Evolutionary conservation across 1,140 invertebrate species (phyloP), one percentile per base, ranked within the genome.

Genomic region (Drosophila lacertosa): DNA sequence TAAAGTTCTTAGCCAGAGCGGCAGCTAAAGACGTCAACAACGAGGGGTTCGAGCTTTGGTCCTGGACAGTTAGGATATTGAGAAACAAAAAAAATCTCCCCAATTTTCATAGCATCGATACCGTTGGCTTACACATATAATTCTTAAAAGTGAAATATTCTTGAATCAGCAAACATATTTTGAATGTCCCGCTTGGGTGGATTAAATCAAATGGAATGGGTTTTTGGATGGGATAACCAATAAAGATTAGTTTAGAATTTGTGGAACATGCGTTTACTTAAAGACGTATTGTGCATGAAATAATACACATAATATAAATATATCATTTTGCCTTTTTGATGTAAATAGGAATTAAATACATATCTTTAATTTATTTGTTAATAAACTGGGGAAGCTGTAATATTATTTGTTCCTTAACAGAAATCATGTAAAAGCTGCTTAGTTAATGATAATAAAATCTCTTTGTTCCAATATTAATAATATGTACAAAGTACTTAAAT

Each of bases 91-190:
- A 10, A 37, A 48, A 32, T 15, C 18, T 64, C 45, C 53, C 22
- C 59, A 84, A 81, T 84, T 66, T 76, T 44, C 24, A 66, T 64
- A 59, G 58, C 72, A 77, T 73, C 53, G 44, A 65, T 70, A 58
- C 24, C 59, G 32, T 40, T 40, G 58, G 13, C 29, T 51, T 20
- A 60, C 40, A 60, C 51, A 55, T 53, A 48, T 62, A 72, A 29
- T 48, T 53, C 75, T 86, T 66, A 66, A 74, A 83, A 64, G 57
- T 60, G 53, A 69, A 69, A 64, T 69, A 69, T 66, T 74, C 18
- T 47, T 48, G 47, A 57, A 42, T 77, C 59, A 58, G 16, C 5
- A 32, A 72, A 74, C 76, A 86, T 86, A 81, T 77, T 86, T 68
- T 51, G 53, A 63, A 80, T 70, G 72, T 68, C 63, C 33, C 26